Percentiles rank a stretch among this genome's conserved stretches.
phyloP scores from a whole-genome alignment of 2,797 vertebrate genomes.

The Squalus acanthias region DNA sequence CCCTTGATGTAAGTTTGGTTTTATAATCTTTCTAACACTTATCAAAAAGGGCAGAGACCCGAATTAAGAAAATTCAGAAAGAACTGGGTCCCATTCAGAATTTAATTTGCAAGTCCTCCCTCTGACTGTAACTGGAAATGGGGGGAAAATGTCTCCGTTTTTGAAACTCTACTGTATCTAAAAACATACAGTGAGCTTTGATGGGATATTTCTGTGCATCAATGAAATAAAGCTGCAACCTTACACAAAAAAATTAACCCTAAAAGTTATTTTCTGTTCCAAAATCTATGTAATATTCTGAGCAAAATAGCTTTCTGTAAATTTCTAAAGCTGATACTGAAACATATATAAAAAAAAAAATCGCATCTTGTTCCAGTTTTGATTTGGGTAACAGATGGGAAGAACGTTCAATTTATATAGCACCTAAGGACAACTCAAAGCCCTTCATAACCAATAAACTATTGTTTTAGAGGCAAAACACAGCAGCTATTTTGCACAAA shows the following conservation, averaged over 20 bases:
- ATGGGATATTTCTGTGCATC: neutral
- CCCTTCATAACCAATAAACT: too few relatives aligned
- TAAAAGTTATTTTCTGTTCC: neutral
- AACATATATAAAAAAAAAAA: neutral
- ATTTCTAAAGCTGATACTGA: neutral
- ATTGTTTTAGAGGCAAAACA: neutral
- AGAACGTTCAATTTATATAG: neutral
- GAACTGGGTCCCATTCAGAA: neutral
- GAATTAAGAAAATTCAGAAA: neutral
- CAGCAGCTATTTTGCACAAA: neutral
- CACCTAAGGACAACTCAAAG: too few relatives aligned
- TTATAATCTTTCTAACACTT: neutral
- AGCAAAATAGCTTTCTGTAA: neutral
- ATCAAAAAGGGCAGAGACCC: neutral
- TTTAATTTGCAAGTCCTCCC: neutral
- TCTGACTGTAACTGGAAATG: neutral
- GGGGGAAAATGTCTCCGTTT: neutral
- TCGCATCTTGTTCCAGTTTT: neutral
- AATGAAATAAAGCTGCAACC: neutral
- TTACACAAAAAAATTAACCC: neutral
- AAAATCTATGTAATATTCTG: neutral
- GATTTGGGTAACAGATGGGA: neutral
- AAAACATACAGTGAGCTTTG: neutral
- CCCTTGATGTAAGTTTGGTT: neutral
- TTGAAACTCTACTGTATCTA: neutral